Evolutionary conservation across 2,888 invertebrate species (phyloP).

Genomic region (Odontocerum albicorne): DNA sequence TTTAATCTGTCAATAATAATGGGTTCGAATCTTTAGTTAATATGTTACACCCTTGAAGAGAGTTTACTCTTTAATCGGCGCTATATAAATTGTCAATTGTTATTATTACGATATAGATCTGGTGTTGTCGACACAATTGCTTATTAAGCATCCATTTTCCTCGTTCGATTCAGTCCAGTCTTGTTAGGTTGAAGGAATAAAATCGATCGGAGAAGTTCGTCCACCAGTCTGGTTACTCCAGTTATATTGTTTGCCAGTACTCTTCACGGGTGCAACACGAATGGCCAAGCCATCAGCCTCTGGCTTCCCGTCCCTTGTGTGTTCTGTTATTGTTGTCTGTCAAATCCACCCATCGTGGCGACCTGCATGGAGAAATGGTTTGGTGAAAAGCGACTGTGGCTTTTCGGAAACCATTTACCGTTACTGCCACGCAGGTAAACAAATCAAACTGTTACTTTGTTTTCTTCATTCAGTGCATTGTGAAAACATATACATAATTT

Average conservation of each 20-base stretch:
- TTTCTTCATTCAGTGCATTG: conserved; percentile 1
- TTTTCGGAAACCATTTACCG: conserved; percentile 87
- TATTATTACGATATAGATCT: too few species aligned
- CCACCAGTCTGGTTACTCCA: background rate
- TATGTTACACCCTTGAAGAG: too few species aligned
- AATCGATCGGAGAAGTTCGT: background rate
- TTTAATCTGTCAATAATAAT: too few species aligned
- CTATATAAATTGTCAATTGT: too few species aligned
- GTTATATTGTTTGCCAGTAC: background rate
- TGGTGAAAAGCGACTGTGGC: conserved; percentile 87
- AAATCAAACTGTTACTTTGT: conserved; percentile 22
- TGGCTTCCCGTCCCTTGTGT: background rate
- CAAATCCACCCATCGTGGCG: conserved; percentile 47
- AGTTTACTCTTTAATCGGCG: too few species aligned
- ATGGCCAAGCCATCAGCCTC: conserved; percentile 22
- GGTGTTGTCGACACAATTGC: too few species aligned
- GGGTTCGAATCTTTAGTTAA: too few species aligned
- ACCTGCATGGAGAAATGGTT: conserved; percentile 91
- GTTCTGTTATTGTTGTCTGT: conserved; percentile 9
- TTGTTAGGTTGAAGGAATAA: too few species aligned
- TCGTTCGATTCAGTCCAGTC: conserved; percentile 5
- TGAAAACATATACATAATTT: background rate
- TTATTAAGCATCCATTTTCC: too few species aligned
- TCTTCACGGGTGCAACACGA: conserved; percentile 22
- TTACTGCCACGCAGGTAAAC: conserved; percentile 78